Conservation (phyloP, 2,797 vertebrate genomes). For the Macropus fuliginosus region DNA sequence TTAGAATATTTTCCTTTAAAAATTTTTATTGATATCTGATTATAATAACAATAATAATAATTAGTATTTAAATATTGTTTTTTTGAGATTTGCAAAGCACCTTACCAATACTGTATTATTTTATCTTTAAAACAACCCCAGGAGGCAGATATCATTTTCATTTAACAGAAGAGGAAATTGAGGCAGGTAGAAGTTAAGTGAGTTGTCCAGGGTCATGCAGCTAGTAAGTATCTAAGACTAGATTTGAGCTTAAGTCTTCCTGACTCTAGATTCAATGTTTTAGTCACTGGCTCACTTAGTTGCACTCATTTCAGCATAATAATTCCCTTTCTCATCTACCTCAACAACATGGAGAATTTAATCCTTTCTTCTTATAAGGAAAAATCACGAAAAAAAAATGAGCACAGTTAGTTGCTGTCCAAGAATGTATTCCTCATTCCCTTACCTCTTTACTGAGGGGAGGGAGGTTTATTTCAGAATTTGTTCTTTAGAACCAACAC, state of each 20-base stretch:
- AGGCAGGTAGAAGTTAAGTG: not conserved
- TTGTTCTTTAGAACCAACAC: not conserved
- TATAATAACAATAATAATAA: not conserved
- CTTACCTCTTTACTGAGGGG: not conserved
- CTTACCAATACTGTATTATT: not conserved
- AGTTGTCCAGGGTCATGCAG: not conserved
- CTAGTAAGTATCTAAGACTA: not conserved
- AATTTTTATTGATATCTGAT: not conserved
- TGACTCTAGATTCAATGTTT: not conserved
- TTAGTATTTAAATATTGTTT: not conserved
- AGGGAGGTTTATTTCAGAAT: not conserved
- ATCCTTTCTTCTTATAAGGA: not conserved
- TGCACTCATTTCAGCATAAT: not conserved
- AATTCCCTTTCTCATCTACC: not conserved
- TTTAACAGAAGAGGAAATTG: not conserved
- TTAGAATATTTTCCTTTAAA: not conserved
- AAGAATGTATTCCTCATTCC: not conserved
- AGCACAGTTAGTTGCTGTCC: not conserved
- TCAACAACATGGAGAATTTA: not conserved
- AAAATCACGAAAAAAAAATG: not conserved
- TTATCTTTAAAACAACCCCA: not conserved
- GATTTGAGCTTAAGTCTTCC: not conserved
- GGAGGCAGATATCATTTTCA: not conserved
- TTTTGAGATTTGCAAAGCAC: not conserved
- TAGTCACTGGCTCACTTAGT: not conserved